Conservation (phyloP, 2,888 invertebrate species). For the Cheilosia grossa region DNA sequence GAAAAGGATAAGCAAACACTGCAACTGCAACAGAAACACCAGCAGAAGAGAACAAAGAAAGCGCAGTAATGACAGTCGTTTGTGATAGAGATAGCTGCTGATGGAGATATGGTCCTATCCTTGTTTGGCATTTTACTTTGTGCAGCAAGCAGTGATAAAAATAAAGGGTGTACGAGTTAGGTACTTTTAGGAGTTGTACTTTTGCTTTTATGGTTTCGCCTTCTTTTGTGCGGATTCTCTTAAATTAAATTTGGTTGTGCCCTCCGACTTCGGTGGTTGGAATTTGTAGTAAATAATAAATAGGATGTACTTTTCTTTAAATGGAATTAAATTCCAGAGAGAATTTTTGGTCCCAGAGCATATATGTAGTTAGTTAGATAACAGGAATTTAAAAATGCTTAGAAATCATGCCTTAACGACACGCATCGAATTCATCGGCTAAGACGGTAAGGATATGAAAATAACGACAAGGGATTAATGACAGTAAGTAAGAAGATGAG, state of each 20-base stretch:
- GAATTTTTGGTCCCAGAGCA: too few relatives aligned
- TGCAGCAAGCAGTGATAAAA: slow-evolving; percentile 9
- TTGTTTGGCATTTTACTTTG: slow-evolving; percentile 1
- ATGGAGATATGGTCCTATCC: neutral
- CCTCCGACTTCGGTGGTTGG: neutral
- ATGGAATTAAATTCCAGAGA: too few relatives aligned
- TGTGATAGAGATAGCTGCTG: neutral
- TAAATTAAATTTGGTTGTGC: neutral
- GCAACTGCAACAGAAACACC: slow-evolving; percentile 45
- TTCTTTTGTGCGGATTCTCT: slow-evolving; percentile 18
- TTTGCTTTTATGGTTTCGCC: slow-evolving; percentile 37
- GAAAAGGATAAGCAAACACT: slow-evolving; percentile 55
- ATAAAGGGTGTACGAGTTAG: neutral
- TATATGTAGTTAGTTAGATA: too few relatives aligned
- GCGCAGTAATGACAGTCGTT: slow-evolving; percentile 39
- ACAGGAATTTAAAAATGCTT: too few relatives aligned
- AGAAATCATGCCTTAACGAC: too few relatives aligned
- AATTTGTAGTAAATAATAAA: neutral
- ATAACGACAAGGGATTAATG: too few relatives aligned
- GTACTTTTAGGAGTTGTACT: slow-evolving; percentile 25
- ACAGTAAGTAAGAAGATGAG: too few relatives aligned
- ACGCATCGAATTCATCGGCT: too few relatives aligned
- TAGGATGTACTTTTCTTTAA: too few relatives aligned
- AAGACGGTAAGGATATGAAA: too few relatives aligned
- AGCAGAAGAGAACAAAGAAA: slow-evolving; percentile 60